Base-by-base conservation (phyloP, 2,888 invertebrate genomes). In the Lypha dubia region DNA sequence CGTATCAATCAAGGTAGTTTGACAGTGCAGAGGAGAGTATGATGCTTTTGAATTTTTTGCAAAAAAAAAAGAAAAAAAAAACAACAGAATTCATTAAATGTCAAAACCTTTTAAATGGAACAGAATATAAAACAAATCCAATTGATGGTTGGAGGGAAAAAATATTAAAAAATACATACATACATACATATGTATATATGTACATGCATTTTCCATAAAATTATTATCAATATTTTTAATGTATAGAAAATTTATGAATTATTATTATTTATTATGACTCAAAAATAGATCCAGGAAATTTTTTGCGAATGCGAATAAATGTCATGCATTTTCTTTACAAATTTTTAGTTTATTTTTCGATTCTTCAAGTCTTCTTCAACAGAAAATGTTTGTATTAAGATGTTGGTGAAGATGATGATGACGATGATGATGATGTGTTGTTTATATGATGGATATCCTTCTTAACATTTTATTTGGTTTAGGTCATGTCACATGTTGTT, bases 1-100 rank as follows among this genome's bases (percentile, higher is more conserved):
- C 63, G 67, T 68, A 86, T 70, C 70, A 86, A 86, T 86, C 86
- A 86, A 86, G 75, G 80, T 81, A 73, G 41, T 38, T 71, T 86
- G 86, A 86, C 86, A 84, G 46, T 35, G 58, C 68, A 80, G 85
- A 71, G 70, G 67, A 79, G 51, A 79, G 51, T 82, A 49, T 63
- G 32, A 51, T 75, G 28, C 28, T 28, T 11, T 56, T 56, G n/a
- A n/a, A 8, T 53, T 67, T 46, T 65, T 53, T 62, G 53, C 17
- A 20, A 28, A 49, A 38, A 65, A 65, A 67, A 38, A n/a, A n/a
- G n/a, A n/a, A n/a, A n/a, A n/a, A n/a, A n/a, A n/a, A n/a, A n/a
- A n/a, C n/a, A n/a, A n/a, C n/a, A n/a, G n/a, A n/a, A n/a, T 15
- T 46, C 24, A 63, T 53, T 28, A 53, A 79, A 83, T 74, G 73